Conservation (phyloP, 1,140 invertebrate genomes). For the Papilio aristodemus region DNA sequence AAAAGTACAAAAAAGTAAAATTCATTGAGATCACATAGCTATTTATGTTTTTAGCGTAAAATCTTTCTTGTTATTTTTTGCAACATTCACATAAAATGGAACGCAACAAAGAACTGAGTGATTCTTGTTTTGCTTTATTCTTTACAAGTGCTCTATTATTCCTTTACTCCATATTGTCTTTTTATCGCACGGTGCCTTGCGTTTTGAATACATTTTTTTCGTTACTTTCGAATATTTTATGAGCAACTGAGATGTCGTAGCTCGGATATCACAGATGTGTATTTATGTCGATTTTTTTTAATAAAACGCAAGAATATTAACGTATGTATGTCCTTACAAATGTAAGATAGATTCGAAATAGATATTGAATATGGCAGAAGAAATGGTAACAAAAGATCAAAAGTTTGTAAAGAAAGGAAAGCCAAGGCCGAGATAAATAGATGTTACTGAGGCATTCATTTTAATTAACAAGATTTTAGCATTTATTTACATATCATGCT, state of each 20-base stretch:
- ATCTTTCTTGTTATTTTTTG: conserved; percentile 6
- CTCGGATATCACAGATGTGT: neutral
- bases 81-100: neutral
- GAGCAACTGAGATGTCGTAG: neutral
- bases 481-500: too few species aligned
- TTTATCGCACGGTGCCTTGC: neutral
- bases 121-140: conserved; percentile 19
- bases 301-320: too few species aligned
- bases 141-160: conserved; percentile 6
- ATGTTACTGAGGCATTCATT: too few species aligned
- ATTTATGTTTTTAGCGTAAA: neutral
- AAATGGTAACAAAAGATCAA: too few species aligned
- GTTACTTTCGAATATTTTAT: neutral
- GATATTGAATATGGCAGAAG: too few species aligned
- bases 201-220: conserved; percentile 13
- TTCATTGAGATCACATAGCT: neutral
- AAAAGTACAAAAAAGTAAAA: neutral
- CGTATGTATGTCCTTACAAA: too few species aligned
- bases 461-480: too few species aligned
- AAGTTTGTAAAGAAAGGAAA: too few species aligned
- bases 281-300: too few species aligned
- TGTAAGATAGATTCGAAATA: too few species aligned
- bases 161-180: conserved; percentile 9
- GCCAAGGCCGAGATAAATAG: too few species aligned
- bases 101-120: conserved; percentile 1